A percentile compares a stretch with the other conserved stretches of the same genome.
Conservation (phyloP, 2,113 vertebrate genomes). For the Bujurquina vittata region DNA sequence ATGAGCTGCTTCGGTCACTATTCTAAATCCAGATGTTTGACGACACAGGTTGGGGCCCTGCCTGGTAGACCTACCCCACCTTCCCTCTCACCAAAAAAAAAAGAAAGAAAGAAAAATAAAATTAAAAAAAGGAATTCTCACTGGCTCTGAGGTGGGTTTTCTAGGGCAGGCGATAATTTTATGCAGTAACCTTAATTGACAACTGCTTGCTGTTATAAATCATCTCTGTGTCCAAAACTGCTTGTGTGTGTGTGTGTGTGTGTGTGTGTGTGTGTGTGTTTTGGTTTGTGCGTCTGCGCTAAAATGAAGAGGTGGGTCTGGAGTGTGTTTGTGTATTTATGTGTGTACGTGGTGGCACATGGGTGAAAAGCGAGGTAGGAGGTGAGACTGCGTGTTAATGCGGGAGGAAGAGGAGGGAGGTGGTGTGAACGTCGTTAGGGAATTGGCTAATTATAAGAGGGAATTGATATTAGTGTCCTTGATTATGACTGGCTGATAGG, state of each 20-base stretch:
- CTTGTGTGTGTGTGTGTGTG: constrained; percentile 16
- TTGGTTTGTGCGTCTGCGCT: constrained; percentile 5
- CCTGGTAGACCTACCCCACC: constrained; percentile 15
- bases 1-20: constrained; percentile 22
- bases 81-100: constrained; percentile 19
- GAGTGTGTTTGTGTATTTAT: constrained; percentile 22
- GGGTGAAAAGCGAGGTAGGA: constrained; percentile 61
- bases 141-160: constrained; percentile 73
- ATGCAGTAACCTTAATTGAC: constrained; percentile 86
- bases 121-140: constrained; percentile 45
- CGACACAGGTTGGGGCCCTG: constrained; percentile 25
- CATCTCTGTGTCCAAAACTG: constrained; percentile 65
- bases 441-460: constrained; percentile 84
- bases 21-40: constrained; percentile 30
- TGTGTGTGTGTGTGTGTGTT: background rate
- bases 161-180: constrained; percentile 82
- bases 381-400: constrained; percentile 63
- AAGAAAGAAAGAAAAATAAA: background rate
- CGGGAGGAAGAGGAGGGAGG: constrained; percentile 48
- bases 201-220: constrained; percentile 84
- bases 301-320: constrained; percentile 17
- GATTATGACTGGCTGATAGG: constrained; percentile 66
- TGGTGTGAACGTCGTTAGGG: constrained; percentile 72
- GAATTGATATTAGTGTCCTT: constrained; percentile 84
- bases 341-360: background rate